phyloP scores from a whole-genome alignment of 64 coral and sea anemone species.

The Acropora yongei region DNA sequence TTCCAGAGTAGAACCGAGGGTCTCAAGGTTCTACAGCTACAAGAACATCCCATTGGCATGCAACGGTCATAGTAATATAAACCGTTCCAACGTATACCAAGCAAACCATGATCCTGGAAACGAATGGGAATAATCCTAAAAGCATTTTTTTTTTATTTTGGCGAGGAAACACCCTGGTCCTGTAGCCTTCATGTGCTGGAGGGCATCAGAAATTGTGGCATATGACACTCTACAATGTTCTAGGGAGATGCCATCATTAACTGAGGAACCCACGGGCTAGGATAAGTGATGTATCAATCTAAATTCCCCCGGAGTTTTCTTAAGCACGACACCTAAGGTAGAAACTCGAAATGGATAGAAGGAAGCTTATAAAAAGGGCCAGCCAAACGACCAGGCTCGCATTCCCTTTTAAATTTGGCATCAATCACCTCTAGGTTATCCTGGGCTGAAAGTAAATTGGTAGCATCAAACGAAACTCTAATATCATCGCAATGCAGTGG shows the following conservation, averaged over 20 bases:
- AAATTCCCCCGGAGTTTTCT: constrained; percentile 1
- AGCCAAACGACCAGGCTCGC: background rate
- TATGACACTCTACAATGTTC: too few species aligned
- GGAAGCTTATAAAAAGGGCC: constrained; percentile 8
- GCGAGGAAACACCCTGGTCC: too few species aligned
- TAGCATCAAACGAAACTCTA: background rate
- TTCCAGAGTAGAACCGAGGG: background rate
- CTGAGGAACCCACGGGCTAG: constrained; percentile 16
- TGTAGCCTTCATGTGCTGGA: too few species aligned
- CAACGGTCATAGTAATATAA: too few species aligned
- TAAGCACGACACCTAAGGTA: background rate
- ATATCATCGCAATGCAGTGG: background rate
- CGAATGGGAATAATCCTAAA: constrained; percentile 12
- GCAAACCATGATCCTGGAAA: background rate
- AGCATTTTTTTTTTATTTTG: too few species aligned
- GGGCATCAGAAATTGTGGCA: too few species aligned
- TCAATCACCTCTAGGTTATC: background rate
- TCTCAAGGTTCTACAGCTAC: background rate
- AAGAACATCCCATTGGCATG: too few species aligned
- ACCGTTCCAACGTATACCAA: constrained; percentile 35
- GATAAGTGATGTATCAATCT: constrained; percentile 23
- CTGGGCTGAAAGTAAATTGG: constrained; percentile 1
- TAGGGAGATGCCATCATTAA: background rate
- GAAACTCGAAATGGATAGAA: constrained; percentile 28
- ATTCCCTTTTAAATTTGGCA: constrained; percentile 11